These are phyloP conservation scores for Agrenia bidenticulata DNA, from an alignment of 2,888 invertebrate species.

Conservation along the genomic window DNA sequence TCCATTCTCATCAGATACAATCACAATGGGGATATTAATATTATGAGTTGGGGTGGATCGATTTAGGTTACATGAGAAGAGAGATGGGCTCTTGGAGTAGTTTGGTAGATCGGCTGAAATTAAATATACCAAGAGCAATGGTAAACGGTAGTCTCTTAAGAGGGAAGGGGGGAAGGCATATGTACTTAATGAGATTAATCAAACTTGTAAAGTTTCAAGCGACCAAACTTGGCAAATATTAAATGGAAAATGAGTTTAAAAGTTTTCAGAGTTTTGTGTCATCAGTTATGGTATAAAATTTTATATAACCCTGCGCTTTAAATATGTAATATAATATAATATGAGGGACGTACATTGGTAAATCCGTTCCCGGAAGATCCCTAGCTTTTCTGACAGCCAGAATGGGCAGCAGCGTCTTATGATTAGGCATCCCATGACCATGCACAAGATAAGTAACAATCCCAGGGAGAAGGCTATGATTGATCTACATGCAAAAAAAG, in stretches of 20 bases:
- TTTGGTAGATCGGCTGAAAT: conserved; percentile 15
- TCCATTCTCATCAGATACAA: conserved; percentile 40
- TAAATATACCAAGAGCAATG: too few relatives aligned
- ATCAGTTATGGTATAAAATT: too few relatives aligned
- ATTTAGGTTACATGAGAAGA: conserved; percentile 11
- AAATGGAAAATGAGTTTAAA: too few relatives aligned
- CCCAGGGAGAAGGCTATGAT: conserved; percentile 13
- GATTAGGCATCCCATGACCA: conserved; percentile 6
- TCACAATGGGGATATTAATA: conserved; percentile 41
- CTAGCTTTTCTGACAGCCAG: conserved; percentile 22
- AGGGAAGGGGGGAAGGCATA: too few relatives aligned
- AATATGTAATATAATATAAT: too few relatives aligned
- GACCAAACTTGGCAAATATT: too few relatives aligned
- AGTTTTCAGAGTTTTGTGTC: too few relatives aligned
- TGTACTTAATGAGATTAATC: too few relatives aligned
- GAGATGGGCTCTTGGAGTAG: conserved; percentile 17
- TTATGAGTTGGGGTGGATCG: conserved; percentile 23
- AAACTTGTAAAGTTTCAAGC: too few relatives aligned
- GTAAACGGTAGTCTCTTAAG: too few relatives aligned
- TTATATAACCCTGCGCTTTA: too few relatives aligned
- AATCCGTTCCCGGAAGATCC: conserved; percentile 19
- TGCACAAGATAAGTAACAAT: conserved; percentile 4
- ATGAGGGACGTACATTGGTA: conserved; percentile 15
- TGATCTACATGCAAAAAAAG: conserved; percentile 2
- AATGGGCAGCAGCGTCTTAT: conserved; percentile 19